Evolutionary conservation across 2,888 invertebrate species (phyloP), one percentile per base, ranked within the genome.

Genomic region (Uropetala carovei): DNA sequence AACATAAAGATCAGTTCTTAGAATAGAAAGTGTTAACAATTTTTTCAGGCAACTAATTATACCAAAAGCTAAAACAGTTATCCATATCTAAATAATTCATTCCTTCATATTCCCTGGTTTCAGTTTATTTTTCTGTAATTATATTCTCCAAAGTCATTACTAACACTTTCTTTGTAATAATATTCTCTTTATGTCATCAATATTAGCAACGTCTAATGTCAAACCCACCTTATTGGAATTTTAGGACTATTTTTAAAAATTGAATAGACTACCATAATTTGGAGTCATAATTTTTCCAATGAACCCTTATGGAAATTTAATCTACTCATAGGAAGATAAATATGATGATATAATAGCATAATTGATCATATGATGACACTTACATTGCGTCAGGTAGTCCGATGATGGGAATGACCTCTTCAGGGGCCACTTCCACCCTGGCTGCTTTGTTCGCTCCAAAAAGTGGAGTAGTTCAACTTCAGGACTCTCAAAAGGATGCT

Each of bases 361-460:
- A 30, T 82, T 16, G 43, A 10, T 85, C 27, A 30, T 27, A 30
- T 0, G 22, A 56, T 58, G 22, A 85, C 83, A 86, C 81, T 58
- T 83, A 92, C 84, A 93, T 93, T 94, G 93, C 93, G 94, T 95
- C 92, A 94, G 94, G 94, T 96, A 97, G 94, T 97, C 97, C 92
- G 97, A 97, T 94, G 97, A 97, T 91, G 97, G 96, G 43, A 96
- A 96, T 84, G 96, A 96, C 93, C 96, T 96, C 95, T 96, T 97
- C 93, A 96, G 96, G 93, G 97, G 97, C 98, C 98, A 98, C 94
- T 97, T 97, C 98, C 98, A 98, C 92, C 97, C 97, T n/a, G 97
- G 97, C 94, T 96, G 96, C 93, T 97, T 97, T 94, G 98, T 97
- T 94, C 97, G 96, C 94, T 97, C 96, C 94, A 98, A 95, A 95